phyloP scores from a whole-genome alignment of 2,113 vertebrate species.

The Micronisus gabar region DNA sequence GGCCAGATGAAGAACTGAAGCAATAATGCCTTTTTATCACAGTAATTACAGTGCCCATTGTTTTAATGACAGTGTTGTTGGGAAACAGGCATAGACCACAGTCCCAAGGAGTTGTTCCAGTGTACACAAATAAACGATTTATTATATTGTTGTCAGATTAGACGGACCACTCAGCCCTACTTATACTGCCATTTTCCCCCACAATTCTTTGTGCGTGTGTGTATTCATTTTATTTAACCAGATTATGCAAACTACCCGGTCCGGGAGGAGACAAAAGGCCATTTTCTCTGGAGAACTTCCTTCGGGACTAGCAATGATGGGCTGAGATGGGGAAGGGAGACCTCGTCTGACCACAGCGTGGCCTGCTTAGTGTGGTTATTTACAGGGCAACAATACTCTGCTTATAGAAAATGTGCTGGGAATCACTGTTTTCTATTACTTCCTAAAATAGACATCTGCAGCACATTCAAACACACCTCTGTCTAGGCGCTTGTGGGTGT shows the following conservation, averaged over 20 bases:
- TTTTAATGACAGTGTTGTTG: conserved; percentile 67
- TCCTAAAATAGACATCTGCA: not conserved
- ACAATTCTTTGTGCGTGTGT: not conserved
- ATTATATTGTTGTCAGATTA: conserved; percentile 67
- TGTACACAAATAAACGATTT: conserved; percentile 53
- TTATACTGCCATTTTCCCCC: not conserved
- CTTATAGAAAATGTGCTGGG: not conserved
- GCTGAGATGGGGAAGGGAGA: not conserved
- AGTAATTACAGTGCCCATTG: conserved; percentile 60
- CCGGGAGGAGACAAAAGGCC: conserved; percentile 15
- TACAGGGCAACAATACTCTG: not conserved
- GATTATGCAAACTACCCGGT: conserved; percentile 44
- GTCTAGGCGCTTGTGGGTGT: not conserved
- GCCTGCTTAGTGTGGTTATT: not conserved
- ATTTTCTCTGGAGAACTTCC: conserved; percentile 31
- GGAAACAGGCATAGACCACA: conserved; percentile 36
- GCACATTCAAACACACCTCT: not conserved
- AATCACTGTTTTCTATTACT: not conserved
- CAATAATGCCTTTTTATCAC: conserved; percentile 63
- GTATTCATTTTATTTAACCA: conserved; percentile 50
- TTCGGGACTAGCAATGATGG: not conserved
- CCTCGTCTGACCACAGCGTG: rapidly evolving
- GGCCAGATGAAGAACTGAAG: conserved; percentile 54
- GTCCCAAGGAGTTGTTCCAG: conserved; percentile 58
- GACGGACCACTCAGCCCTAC: conserved; percentile 21